Percentiles rank a stretch among this genome's conserved stretches.
phyloP scores from a whole-genome alignment of 2,113 vertebrate species.

The Paratilapia polleni region DNA sequence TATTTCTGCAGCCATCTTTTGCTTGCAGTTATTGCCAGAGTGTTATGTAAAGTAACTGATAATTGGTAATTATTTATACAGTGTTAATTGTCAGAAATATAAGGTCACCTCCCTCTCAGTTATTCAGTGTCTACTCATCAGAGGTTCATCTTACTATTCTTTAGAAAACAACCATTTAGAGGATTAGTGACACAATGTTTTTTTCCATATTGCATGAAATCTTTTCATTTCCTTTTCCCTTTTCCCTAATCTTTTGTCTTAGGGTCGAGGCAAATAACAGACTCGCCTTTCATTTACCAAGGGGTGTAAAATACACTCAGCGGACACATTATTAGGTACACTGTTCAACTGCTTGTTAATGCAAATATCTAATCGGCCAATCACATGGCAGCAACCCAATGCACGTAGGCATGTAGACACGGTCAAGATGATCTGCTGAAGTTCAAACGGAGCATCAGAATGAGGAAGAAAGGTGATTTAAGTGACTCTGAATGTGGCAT shows the following conservation, averaged over 20 bases:
- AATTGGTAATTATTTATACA: constrained; percentile 65
- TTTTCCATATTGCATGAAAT: background rate
- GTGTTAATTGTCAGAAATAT: constrained; percentile 51
- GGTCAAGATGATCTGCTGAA: background rate
- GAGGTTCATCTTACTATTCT: constrained; percentile 47
- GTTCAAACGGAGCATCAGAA: background rate
- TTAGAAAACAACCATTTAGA: constrained; percentile 31
- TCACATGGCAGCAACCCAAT: background rate
- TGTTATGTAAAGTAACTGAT: constrained; percentile 64
- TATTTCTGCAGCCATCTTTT: constrained; percentile 65
- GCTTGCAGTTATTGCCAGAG: constrained; percentile 46
- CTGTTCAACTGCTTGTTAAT: background rate
- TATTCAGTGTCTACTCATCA: constrained; percentile 42
- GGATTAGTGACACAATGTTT: background rate
- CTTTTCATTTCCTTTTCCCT: background rate
- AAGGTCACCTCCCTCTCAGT: constrained; percentile 50
- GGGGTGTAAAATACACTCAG: background rate
- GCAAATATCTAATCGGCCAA: background rate
- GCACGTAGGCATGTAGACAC: background rate
- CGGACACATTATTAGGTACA: background rate
- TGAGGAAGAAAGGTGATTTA: background rate
- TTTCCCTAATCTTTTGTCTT: background rate
- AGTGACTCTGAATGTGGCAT: background rate
- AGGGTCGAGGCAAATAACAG: background rate
- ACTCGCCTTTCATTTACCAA: background rate